phyloP scores from a whole-genome alignment of 1,140 invertebrate species.

The Drosophila obscura region DNA sequence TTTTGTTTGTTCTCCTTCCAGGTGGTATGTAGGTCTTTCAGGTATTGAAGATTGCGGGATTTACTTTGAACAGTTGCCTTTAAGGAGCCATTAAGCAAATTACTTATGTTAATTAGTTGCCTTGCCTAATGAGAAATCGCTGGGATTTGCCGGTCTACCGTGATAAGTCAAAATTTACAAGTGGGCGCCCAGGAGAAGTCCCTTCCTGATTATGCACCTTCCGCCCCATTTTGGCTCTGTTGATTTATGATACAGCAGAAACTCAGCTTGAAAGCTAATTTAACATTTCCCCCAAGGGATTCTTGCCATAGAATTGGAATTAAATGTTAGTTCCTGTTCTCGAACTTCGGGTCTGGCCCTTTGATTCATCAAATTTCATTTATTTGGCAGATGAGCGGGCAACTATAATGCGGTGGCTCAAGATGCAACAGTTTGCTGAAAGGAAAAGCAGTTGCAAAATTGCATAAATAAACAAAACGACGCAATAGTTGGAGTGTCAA shows the following conservation, averaged over 20 bases:
- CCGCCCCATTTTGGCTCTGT: conserved; percentile 28
- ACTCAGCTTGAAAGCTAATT: conserved; percentile 39
- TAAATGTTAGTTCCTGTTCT: conserved; percentile 25
- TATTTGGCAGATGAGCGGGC: conserved; percentile 50
- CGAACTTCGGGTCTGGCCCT: background rate
- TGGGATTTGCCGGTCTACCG: conserved; percentile 46
- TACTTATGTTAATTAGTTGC: conserved; percentile 80
- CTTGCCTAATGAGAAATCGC: conserved; percentile 71
- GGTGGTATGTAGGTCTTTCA: conserved; percentile 17
- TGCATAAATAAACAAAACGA: conserved; percentile 42
- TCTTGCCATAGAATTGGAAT: conserved; percentile 32
- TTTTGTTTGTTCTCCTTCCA: background rate
- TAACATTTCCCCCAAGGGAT: conserved; percentile 6
- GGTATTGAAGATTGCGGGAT: conserved; percentile 39
- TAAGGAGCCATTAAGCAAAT: conserved; percentile 61
- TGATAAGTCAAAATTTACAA: conserved; percentile 52
- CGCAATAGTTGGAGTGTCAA: conserved; percentile 26
- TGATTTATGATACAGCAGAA: conserved; percentile 46
- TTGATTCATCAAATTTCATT: conserved; percentile 50
- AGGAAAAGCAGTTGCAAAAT: conserved; percentile 27
- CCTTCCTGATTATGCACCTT: conserved; percentile 46
- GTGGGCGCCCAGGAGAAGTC: conserved; percentile 15
- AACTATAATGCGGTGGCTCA: conserved; percentile 17
- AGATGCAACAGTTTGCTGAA: conserved; percentile 41
- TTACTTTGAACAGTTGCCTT: conserved; percentile 28